A percentile compares a stretch with the other conserved stretches of the same genome.
phyloP scores from a whole-genome alignment of 2,113 vertebrate species.

The Tinamus guttatus region DNA sequence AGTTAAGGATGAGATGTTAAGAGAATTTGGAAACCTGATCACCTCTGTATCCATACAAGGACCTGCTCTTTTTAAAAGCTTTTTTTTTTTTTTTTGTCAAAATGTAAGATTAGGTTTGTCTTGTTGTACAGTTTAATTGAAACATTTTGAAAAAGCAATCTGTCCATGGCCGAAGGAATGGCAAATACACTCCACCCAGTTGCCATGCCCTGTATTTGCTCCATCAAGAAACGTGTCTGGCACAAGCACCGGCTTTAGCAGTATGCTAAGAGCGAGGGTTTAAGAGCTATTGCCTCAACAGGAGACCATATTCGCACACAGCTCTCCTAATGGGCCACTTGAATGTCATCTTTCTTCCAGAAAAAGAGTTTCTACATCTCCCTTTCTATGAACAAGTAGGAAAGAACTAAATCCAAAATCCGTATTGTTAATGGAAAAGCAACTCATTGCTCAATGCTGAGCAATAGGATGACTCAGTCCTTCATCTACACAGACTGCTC shows the following conservation, averaged over 20 bases:
- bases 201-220: not conserved
- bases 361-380: fast-evolving
- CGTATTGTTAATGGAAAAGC: not conserved
- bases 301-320: not conserved
- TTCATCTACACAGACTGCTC: not conserved
- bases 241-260: not conserved
- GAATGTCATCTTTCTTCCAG: fast-evolving
- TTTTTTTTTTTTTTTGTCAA: too few relatives aligned
- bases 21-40: not conserved
- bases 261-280: not conserved
- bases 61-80: not conserved
- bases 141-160: not conserved
- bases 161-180: not conserved
- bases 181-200: not conserved
- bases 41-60: not conserved
- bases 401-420: not conserved
- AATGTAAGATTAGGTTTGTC: not conserved
- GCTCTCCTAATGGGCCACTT: not conserved
- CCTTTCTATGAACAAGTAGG: not conserved
- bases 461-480: not conserved
- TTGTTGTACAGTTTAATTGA: not conserved
- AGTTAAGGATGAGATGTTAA: not conserved
- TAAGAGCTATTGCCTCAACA: not conserved
- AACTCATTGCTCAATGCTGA: not conserved
- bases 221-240: not conserved